phyloP scores from a whole-genome alignment of 2,888 invertebrate species.

The Aphodius granarius region DNA sequence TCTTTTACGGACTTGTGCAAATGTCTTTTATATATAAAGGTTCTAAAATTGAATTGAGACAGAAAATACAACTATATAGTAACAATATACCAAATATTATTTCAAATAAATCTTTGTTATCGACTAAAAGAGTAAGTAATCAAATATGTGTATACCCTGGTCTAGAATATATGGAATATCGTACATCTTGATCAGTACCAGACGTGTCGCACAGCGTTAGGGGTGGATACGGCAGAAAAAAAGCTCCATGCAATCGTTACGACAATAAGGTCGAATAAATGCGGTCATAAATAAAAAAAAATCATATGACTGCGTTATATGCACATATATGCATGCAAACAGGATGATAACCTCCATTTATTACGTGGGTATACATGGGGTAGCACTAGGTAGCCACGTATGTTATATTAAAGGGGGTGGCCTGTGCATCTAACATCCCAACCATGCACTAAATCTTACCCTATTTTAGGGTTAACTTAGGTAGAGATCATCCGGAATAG shows the following conservation, averaged over 20 bases:
- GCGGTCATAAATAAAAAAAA: slow-evolving; percentile 44
- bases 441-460: slow-evolving; percentile 20
- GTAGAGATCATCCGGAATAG: background rate
- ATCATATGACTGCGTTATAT: slow-evolving; percentile 46
- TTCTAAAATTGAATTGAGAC: no score
- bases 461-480: slow-evolving; percentile 5
- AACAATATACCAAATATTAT: background rate
- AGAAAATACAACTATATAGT: background rate
- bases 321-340: slow-evolving; percentile 40
- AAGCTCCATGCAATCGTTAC: background rate
- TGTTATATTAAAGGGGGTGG: background rate
- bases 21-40: no score
- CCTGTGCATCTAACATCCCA: slow-evolving; percentile 4
- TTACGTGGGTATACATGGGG: slow-evolving; percentile 18
- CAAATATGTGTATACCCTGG: background rate
- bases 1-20: no score
- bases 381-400: background rate
- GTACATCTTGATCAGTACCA: background rate
- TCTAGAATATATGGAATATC: background rate
- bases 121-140: background rate
- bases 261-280: slow-evolving; percentile 36
- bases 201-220: background rate
- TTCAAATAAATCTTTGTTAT: background rate
- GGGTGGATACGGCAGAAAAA: background rate
- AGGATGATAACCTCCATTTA: slow-evolving; percentile 45